Evolutionary conservation across 2,113 vertebrate species (phyloP), one percentile per base, ranked within the genome.

Genomic region (Bufo gargarizans): DNA sequence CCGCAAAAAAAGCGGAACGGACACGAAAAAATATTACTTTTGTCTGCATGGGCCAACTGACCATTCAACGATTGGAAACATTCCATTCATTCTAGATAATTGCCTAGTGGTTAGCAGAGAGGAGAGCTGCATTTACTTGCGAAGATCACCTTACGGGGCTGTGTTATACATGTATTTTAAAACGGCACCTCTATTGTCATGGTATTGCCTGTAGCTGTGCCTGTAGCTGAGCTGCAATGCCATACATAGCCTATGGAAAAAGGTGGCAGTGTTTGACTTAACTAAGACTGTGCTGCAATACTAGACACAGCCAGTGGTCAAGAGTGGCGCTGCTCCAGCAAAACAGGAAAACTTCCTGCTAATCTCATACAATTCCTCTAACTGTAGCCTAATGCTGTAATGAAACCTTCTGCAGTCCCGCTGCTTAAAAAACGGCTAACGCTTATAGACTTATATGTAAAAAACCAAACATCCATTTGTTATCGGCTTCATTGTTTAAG

Each of bases 401-500:
- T 49, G 17, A 50, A 49, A 50, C 16, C 67, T 20, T 65, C 19
- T 47, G 58, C 56, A 80, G 47, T 20, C 4, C 9, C 4, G 12
- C 7, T 82, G 11, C 17, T 65, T 82, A n/a, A 47, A 65, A 82
- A 20, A 72, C 47, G 16, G 4, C 33, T 13, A 82, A 3, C 9
- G 45, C 45, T 63, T 55, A 13, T 82, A 50, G 22, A 82, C 67
- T 67, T 50, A 65, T 50, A 47, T 13, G 1, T 69, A 10, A 72
- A 74, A 72, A 33, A 33, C 33, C 12, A 55, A 56, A 74, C 14
- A 84, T 56, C 45, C 61, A 69, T 83, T 67, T 49, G 49, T 83
- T 83, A 22, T n/a, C 22, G 58, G 19, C 81, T 67, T 83, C 12
- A 83, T 83, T 83, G 81, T 53, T 83, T 83, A 22, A 67, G 22